Percentiles rank a stretch among this genome's conserved stretches.
Evolutionary conservation across 2,888 invertebrate genomes (phyloP).

Genomic region (Neoascia interrupta): DNA sequence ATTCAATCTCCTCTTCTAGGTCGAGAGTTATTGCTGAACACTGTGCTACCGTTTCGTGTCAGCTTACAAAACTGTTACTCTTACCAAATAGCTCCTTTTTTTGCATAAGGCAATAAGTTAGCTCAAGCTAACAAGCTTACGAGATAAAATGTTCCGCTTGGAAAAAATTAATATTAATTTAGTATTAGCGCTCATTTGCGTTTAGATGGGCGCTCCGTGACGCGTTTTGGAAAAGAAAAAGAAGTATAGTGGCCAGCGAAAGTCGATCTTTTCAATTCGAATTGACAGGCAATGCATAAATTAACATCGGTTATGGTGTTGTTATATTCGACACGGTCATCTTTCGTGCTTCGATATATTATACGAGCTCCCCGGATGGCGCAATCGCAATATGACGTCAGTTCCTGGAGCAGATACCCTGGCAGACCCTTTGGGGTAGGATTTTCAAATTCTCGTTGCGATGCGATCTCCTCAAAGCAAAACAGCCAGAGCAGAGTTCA

Average conservation of each 20-base stretch:
- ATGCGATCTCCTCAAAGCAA: background rate
- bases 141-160: slow-evolving; percentile 3
- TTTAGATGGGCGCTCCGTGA: slow-evolving; percentile 20
- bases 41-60: no score
- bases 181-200: slow-evolving; percentile 6
- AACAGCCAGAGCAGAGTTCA: slow-evolving; percentile 2
- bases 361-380: background rate
- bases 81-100: no score
- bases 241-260: slow-evolving; percentile 2
- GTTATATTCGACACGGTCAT: slow-evolving; percentile 9
- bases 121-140: background rate
- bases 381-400: slow-evolving; percentile 13
- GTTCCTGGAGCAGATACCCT: background rate
- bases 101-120: no score
- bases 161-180: slow-evolving; percentile 1
- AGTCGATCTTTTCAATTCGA: slow-evolving; percentile 25
- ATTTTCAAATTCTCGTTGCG: background rate
- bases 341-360: background rate
- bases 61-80: no score
- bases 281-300: slow-evolving; percentile 24
- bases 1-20: no score
- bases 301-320: slow-evolving; percentile 22
- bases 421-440: background rate
- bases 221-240: background rate
- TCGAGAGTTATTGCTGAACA: no score